Evolutionary conservation across 2,113 vertebrate species (phyloP).

Genomic region (Pitta sordida): DNA sequence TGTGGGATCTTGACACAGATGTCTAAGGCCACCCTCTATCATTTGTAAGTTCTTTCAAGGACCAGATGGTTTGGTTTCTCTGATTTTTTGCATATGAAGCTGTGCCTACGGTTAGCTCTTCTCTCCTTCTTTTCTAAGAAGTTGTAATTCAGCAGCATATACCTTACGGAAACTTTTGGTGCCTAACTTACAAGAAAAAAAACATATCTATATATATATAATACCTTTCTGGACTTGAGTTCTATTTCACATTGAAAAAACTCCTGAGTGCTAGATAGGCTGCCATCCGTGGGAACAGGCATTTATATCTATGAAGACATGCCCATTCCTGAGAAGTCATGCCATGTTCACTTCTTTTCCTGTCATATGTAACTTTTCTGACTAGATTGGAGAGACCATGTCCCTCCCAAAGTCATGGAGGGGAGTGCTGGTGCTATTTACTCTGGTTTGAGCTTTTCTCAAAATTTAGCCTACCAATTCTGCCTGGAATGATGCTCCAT

Average conservation of each 20-base stretch:
- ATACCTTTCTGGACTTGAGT: background rate
- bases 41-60: background rate
- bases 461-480: background rate
- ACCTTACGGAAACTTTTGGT: background rate
- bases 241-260: background rate
- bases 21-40: background rate
- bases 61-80: background rate
- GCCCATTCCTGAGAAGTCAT: background rate
- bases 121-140: background rate
- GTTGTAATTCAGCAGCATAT: background rate
- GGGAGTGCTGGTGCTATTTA: background rate
- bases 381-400: background rate
- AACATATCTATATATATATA: background rate
- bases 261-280: background rate
- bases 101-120: background rate
- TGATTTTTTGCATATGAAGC: background rate
- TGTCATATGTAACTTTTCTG: background rate
- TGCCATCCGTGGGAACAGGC: background rate
- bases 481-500: background rate
- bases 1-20: background rate
- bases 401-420: accelerated
- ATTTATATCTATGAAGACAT: background rate
- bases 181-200: background rate
- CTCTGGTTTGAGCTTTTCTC: background rate
- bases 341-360: background rate